Evolutionary conservation across 23 tunicate species (phyloP).

Genomic region (Halocynthia aurantium): DNA sequence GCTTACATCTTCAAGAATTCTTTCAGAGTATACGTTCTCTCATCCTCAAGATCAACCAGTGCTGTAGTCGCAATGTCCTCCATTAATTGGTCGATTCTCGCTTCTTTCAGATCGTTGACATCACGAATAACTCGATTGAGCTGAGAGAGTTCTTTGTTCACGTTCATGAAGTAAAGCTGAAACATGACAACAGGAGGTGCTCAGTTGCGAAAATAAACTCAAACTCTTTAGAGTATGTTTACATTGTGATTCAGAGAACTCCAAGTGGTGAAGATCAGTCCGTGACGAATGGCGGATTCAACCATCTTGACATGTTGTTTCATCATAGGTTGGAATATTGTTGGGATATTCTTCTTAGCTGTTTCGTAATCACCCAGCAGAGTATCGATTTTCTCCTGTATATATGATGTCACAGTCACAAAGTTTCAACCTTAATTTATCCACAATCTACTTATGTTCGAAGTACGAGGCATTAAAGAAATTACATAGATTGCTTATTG

Average conservation of each 20-base stretch:
- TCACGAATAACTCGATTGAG: constrained; percentile 78
- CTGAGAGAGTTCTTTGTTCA: constrained; percentile 47
- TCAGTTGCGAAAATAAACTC: neutral
- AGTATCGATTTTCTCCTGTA: constrained; percentile 56
- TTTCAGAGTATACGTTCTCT: constrained; percentile 40
- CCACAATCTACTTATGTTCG: no score
- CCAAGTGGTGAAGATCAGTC: constrained; percentile 89
- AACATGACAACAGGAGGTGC: neutral
- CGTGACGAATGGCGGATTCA: constrained; percentile 68
- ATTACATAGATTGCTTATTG: no score
- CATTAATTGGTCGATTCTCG: constrained; percentile 70
- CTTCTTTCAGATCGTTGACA: constrained; percentile 83
- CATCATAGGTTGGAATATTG: constrained; percentile 70
- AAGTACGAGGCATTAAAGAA: no score
- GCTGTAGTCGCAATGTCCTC: constrained; percentile 71
- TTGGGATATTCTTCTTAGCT: constrained; percentile 72
- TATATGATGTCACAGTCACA: neutral
- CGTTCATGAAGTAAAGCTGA: constrained; percentile 72
- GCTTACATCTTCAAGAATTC: constrained; percentile 43
- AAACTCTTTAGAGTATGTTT: neutral
- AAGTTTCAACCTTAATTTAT: no score
- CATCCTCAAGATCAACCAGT: constrained; percentile 67
- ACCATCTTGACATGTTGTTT: constrained; percentile 84
- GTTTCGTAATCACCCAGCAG: constrained; percentile 60
- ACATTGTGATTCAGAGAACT: constrained; percentile 91